A percentile compares a stretch with the other conserved stretches of the same genome.
Conservation (phyloP, 2,888 invertebrate genomes). For the Chrysomela aeneicollis region DNA sequence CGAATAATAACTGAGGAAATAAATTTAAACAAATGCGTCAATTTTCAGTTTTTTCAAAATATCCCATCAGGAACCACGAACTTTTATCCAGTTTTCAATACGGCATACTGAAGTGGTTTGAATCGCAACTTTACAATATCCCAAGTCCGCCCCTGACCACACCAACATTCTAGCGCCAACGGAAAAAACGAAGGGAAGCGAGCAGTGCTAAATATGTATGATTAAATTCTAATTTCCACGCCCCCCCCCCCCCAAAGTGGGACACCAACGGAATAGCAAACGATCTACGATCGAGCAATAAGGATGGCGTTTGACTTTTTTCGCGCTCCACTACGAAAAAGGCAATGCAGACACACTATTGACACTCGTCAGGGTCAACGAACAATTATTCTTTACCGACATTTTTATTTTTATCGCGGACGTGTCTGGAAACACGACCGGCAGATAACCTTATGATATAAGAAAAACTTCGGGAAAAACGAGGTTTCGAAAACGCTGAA, state of each 20-base stretch:
- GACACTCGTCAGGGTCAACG: conserved; percentile 20
- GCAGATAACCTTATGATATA: background rate
- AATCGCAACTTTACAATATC: too few species aligned
- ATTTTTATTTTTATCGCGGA: background rate
- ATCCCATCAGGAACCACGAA: too few species aligned
- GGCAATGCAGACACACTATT: conserved; percentile 9
- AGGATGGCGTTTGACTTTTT: conserved; percentile 1
- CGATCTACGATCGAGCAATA: background rate
- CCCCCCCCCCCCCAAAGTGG: background rate
- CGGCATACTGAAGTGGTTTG: too few species aligned
- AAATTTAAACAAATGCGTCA: too few species aligned
- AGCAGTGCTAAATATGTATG: conserved; percentile 1
- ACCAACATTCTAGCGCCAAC: background rate
- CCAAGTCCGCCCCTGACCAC: background rate
- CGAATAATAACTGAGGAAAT: too few species aligned
- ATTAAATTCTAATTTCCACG: conserved; percentile 3
- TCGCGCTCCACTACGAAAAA: background rate
- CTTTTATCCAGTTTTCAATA: too few species aligned
- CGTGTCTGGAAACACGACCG: background rate
- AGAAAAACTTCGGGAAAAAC: too few species aligned
- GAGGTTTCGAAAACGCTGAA: too few species aligned
- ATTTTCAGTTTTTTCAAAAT: too few species aligned
- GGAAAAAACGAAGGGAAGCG: background rate
- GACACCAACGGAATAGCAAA: background rate
- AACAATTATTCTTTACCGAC: conserved; percentile 10